Evolutionary conservation across 1,140 invertebrate species (phyloP).

Genomic region (Drosophila melanogaster): DNA sequence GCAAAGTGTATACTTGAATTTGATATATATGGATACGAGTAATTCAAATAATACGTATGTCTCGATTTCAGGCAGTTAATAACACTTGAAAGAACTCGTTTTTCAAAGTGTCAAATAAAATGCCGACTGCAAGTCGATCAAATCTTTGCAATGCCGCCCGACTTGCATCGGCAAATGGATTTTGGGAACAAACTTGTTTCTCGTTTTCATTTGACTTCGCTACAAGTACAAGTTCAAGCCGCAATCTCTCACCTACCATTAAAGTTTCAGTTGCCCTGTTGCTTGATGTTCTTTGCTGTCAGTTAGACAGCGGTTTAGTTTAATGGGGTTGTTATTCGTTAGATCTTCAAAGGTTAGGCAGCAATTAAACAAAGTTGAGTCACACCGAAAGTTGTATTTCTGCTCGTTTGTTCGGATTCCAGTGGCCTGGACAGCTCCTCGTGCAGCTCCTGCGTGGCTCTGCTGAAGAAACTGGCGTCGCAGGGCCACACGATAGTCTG

Average conservation of each 20-base stretch:
- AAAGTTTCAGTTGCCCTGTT: constrained; percentile 20
- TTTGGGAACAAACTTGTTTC: constrained; percentile 29
- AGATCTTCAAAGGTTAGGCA: constrained; percentile 17
- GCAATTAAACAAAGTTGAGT: constrained; percentile 23
- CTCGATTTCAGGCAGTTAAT: not conserved
- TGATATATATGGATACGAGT: no score
- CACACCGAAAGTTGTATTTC: constrained; percentile 1
- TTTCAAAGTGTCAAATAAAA: constrained; percentile 18
- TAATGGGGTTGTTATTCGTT: constrained; percentile 15
- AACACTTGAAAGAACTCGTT: not conserved
- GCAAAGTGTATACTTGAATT: not conserved
- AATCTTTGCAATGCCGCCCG: constrained; percentile 17
- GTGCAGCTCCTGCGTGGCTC: constrained; percentile 91
- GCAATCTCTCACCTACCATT: constrained; percentile 16
- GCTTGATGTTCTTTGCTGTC: constrained; percentile 19
- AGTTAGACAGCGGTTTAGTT: constrained; percentile 1
- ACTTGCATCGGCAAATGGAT: constrained; percentile 20
- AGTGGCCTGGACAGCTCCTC: constrained; percentile 95
- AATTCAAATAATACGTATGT: not conserved
- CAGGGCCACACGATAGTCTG: constrained; percentile 93
- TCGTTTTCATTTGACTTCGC: constrained; percentile 25
- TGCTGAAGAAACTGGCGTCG: constrained; percentile 91
- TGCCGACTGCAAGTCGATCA: constrained; percentile 5
- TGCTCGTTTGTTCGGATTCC: constrained; percentile 46
- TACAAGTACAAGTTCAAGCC: constrained; percentile 45